phyloP scores from a whole-genome alignment of 1,140 invertebrate genomes.

The Drosophila albomicans region DNA sequence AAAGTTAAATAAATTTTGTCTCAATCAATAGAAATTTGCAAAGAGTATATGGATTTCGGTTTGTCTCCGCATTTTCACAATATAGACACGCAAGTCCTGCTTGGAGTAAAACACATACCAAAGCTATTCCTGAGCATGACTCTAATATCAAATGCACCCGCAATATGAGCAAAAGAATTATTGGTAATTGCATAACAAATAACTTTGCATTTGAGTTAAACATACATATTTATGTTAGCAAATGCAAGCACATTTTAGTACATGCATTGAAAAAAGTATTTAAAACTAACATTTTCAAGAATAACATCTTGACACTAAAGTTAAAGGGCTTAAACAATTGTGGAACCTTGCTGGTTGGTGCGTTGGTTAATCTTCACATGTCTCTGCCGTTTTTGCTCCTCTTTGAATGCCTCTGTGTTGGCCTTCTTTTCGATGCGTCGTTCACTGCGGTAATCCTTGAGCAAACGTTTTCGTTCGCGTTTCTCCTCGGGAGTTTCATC shows the following conservation, averaged over 20 bases:
- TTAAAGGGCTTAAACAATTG: conserved; percentile 86
- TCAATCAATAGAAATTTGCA: neutral
- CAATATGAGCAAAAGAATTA: neutral
- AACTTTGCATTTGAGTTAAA: conserved; percentile 10
- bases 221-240: conserved; percentile 17
- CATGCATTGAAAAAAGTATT: neutral
- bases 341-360: conserved; percentile 90
- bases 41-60: too few species aligned
- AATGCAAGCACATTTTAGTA: neutral
- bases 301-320: conserved; percentile 14
- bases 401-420: conserved; percentile 94
- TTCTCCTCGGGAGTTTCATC: conserved; percentile 94
- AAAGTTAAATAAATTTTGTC: neutral
- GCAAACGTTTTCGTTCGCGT: conserved; percentile 91
- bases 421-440: conserved; percentile 94
- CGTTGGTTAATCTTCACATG: conserved; percentile 91
- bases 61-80: too few species aligned
- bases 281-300: conserved; percentile 14
- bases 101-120: too few species aligned
- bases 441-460: conserved; percentile 94
- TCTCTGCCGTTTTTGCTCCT: conserved; percentile 93
- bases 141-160: neutral
- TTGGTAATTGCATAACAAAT: neutral
- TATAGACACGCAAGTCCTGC: too few species aligned
- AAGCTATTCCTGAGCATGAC: neutral